Base-by-base conservation (phyloP, 2,888 invertebrate species). In the Agonopterix subpropinquella region DNA sequence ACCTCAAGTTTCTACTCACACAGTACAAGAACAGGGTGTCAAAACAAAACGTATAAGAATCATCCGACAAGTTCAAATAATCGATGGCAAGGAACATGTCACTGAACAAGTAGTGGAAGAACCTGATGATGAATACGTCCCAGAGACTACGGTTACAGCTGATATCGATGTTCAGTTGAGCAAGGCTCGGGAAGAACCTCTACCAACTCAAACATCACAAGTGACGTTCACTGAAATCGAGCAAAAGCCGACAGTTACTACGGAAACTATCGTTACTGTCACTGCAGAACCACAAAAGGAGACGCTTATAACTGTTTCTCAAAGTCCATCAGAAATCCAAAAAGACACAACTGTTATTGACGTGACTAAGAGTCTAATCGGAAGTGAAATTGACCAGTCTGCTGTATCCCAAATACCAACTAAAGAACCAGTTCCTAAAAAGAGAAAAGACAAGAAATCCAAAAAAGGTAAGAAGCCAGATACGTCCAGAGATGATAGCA, bases 81-180 rank as follows among this genome's bases (percentile, higher is more conserved):
- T 95, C 51, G 92, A 95, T 70, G 96, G 95, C 0, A 93, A 94
- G 75, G 95, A 95, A 77, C 92, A 92, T 53, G 89, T 94, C 0
- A 93, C 92, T 1, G 95, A 95, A 76, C 93, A 95, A 77, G 78
- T 95, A 8, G 88, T 95, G 39, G 95, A 95, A 73, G 94, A 95
- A 68, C 94, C 95, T 0, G 74, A 71, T 67, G 92, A 92, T 49
- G 73, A 77, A 51, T 77, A 59, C 49, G 42, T 73, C 41, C 73
- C 80, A 11, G 70, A 75, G 11, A 64, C 77, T 1, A 77, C 75
- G 37, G 56, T 80, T 0, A 73, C 69, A 36, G 68, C 80, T 49
- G 70, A 76, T 46, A 73, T 80, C 44, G 64, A 75, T 49, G 60
- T 80, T 0, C 69, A 73, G 47, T 58, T 81, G 39, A 56, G 52